These are phyloP conservation scores for Thomomys bottae DNA, from an alignment of 2,113 vertebrate genomes.

Conservation along the genomic window DNA sequence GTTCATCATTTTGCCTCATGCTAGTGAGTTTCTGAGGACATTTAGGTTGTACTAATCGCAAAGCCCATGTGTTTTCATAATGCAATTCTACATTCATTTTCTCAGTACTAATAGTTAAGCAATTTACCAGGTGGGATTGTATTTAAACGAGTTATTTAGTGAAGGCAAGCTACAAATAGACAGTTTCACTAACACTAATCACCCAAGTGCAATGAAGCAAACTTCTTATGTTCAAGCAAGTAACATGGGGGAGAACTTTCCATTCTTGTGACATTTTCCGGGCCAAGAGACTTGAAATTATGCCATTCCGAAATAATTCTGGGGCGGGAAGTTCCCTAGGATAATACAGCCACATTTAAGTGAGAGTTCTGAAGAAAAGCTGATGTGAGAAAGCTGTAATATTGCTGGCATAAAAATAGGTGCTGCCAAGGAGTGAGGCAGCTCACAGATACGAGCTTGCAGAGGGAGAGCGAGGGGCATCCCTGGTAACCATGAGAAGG, in stretches of 20 bases:
- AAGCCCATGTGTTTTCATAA: constrained; percentile 13
- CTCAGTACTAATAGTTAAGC: constrained; percentile 50
- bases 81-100: constrained; percentile 46
- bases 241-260: constrained; percentile 69
- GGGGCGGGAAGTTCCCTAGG: constrained; percentile 70
- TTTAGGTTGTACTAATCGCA: background rate
- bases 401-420: constrained; percentile 68
- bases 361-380: constrained; percentile 59
- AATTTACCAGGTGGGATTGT: constrained; percentile 42
- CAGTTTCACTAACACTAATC: constrained; percentile 54
- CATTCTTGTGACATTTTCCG: constrained; percentile 73
- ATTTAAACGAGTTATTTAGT: constrained; percentile 48
- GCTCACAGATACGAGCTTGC: constrained; percentile 39
- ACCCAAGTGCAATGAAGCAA: constrained; percentile 57
- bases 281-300: constrained; percentile 73
- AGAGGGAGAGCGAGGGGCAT: constrained; percentile 38
- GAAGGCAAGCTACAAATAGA: constrained; percentile 49
- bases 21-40: constrained; percentile 16
- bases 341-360: constrained; percentile 69
- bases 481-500: constrained; percentile 44
- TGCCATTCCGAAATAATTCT: constrained; percentile 76
- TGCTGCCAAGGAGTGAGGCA: constrained; percentile 54
- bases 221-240: constrained; percentile 41
- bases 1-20: background rate
- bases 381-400: constrained; percentile 74